These are phyloP conservation scores for Oplegnathus fasciatus DNA, from an alignment of 2,113 vertebrate species.

Conservation along the genomic window DNA sequence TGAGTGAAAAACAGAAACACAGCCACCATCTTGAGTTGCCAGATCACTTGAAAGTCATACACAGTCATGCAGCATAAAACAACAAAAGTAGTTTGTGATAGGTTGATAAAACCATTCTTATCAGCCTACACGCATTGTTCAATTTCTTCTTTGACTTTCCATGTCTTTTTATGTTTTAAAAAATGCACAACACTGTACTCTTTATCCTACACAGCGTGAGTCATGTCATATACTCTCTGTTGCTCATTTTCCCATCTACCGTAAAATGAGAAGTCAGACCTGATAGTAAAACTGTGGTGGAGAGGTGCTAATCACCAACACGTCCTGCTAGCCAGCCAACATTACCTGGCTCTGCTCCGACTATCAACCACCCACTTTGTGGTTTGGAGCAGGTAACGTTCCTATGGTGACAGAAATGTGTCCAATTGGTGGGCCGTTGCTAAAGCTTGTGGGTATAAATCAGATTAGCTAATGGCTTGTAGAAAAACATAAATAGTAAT, in stretches of 20 bases:
- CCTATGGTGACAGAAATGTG: conserved; percentile 43
- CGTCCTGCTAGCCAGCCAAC: conserved; percentile 32
- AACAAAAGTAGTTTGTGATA: not conserved
- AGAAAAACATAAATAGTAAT: conserved; percentile 1
- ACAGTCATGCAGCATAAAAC: too few species aligned
- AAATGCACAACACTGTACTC: not conserved
- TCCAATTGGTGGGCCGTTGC: conserved; percentile 39
- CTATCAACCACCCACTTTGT: conserved; percentile 43
- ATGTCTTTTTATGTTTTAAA: not conserved
- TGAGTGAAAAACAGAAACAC: not conserved
- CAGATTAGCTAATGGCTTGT: conserved; percentile 21
- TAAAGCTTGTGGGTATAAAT: conserved; percentile 48
- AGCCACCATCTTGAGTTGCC: not conserved
- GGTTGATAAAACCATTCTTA: not conserved
- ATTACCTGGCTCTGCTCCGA: conserved; percentile 51
- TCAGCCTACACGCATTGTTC: not conserved
- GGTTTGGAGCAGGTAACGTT: conserved; percentile 50
- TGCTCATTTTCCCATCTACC: conserved; percentile 27
- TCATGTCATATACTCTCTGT: conserved; percentile 1
- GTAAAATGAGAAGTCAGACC: not conserved
- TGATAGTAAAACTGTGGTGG: conserved; percentile 22
- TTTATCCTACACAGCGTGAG: conserved; percentile 1
- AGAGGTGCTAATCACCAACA: conserved; percentile 51
- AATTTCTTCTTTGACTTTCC: not conserved
- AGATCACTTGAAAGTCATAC: not conserved